These are phyloP conservation scores for Cirrhinus molitorella DNA, from an alignment of 2,797 vertebrate species.

Conservation along the genomic window DNA sequence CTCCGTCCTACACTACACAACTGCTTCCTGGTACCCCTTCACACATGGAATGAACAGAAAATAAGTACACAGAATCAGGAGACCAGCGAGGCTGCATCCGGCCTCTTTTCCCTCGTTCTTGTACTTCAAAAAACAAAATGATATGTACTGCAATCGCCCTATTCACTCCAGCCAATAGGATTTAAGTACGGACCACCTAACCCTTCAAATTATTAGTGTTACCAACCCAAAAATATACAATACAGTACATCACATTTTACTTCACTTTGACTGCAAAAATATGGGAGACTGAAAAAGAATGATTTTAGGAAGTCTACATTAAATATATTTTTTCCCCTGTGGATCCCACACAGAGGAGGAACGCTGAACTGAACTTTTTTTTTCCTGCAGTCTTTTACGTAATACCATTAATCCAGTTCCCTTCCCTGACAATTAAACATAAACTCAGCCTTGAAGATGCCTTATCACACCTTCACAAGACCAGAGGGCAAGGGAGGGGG, in stretches of 20 bases:
- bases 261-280: slow-evolving; percentile 84
- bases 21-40: slow-evolving; percentile 68
- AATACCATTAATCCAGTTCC: slow-evolving; percentile 73
- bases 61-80: slow-evolving; percentile 75
- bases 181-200: slow-evolving; percentile 54
- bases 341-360: slow-evolving; percentile 75
- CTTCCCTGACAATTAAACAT: slow-evolving; percentile 66
- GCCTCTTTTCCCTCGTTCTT: slow-evolving; percentile 66
- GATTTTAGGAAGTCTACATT: slow-evolving; percentile 80
- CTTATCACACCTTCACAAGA: slow-evolving; percentile 69
- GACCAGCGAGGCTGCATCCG: slow-evolving; percentile 68
- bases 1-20: slow-evolving; percentile 69
- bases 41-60: slow-evolving; percentile 84
- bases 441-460: slow-evolving; percentile 65
- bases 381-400: slow-evolving; percentile 72
- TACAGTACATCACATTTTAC: slow-evolving; percentile 87
- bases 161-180: slow-evolving; percentile 41
- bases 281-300: slow-evolving; percentile 71
- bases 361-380: slow-evolving; percentile 71
- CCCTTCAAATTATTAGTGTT: slow-evolving; percentile 70
- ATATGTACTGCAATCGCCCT: slow-evolving; percentile 68
- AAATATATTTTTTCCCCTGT: slow-evolving; percentile 70
- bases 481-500: slow-evolving; percentile 58
- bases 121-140: slow-evolving; percentile 61
- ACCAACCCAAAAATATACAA: slow-evolving; percentile 82